Conservation (phyloP, 2,888 invertebrate species). For the Byasa hedistus region DNA sequence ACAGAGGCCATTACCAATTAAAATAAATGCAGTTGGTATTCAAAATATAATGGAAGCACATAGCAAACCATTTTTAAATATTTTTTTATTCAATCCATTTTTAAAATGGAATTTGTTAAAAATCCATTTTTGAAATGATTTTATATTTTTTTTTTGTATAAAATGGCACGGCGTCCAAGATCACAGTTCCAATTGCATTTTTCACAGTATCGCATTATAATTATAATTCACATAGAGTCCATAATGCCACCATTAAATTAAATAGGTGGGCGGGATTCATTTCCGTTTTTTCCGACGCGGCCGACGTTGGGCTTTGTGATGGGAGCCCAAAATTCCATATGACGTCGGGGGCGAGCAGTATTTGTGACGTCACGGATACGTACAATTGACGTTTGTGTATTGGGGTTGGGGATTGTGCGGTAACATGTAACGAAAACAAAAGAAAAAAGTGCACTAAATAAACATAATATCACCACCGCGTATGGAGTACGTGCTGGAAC, state of each 20-base stretch:
- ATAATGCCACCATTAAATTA: constrained; percentile 35
- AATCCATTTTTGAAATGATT: constrained; percentile 32
- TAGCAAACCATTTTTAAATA: constrained; percentile 33
- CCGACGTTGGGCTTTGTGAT: constrained; percentile 77
- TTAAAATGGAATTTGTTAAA: constrained; percentile 20
- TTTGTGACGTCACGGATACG: constrained; percentile 52
- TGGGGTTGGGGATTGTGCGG: constrained; percentile 73
- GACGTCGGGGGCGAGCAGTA: constrained; percentile 46
- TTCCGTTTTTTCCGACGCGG: constrained; percentile 79
- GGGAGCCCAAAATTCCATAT: constrained; percentile 71
- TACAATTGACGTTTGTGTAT: constrained; percentile 54
- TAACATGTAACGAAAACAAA: constrained; percentile 79
- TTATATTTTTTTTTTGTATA: neutral
- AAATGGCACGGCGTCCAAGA: constrained; percentile 42
- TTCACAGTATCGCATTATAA: constrained; percentile 41
- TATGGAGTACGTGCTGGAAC: constrained; percentile 43
- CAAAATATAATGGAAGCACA: constrained; percentile 19
- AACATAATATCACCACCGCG: constrained; percentile 56
- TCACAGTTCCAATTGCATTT: constrained; percentile 68
- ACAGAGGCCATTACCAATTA: constrained; percentile 60
- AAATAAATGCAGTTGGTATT: constrained; percentile 46
- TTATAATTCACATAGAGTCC: constrained; percentile 42
- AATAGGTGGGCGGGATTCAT: constrained; percentile 45
- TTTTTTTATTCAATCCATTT: constrained; percentile 14
- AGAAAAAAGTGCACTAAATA: constrained; percentile 79